Evolutionary conservation across 2,888 invertebrate genomes (phyloP).

Genomic region (Tenodera sinensis): DNA sequence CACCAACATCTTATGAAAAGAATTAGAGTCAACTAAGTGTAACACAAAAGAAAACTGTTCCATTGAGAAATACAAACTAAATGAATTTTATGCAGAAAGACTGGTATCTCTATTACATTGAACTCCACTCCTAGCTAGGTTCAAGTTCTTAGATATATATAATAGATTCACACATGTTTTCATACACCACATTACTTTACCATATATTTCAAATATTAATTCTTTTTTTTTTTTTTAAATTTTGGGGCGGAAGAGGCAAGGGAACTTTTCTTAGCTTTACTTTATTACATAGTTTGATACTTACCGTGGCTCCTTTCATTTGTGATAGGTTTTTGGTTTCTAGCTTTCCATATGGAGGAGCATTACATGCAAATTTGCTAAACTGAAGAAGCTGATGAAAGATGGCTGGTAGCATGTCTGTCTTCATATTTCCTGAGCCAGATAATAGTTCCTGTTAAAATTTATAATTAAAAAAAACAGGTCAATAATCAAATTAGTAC

Average conservation of each 20-base stretch:
- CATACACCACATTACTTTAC: too few species aligned
- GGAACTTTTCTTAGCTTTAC: too few species aligned
- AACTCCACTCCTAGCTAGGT: too few species aligned
- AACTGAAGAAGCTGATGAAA: constrained; percentile 63
- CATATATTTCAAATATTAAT: too few species aligned
- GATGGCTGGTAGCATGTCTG: constrained; percentile 61
- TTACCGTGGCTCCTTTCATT: constrained; percentile 42
- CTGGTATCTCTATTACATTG: too few species aligned
- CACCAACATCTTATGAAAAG: not conserved
- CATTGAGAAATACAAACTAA: not conserved
- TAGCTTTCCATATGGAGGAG: constrained; percentile 56
- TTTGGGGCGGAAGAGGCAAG: too few species aligned
- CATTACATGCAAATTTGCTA: constrained; percentile 65
- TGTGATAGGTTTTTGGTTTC: constrained; percentile 52
- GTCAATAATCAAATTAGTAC: too few species aligned
- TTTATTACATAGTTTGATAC: not conserved
- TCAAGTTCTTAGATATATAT: too few species aligned
- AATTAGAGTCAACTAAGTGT: not conserved
- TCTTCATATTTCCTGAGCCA: constrained; percentile 54
- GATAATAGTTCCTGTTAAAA: constrained; percentile 54
- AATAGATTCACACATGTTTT: too few species aligned
- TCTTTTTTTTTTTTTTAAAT: too few species aligned
- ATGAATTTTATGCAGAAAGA: not conserved
- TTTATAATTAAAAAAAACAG: too few species aligned
- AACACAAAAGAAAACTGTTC: not conserved